Percentiles rank a stretch among this genome's conserved stretches.
Conservation (phyloP, 2,113 vertebrate genomes). For the Sceloporus undulatus region DNA sequence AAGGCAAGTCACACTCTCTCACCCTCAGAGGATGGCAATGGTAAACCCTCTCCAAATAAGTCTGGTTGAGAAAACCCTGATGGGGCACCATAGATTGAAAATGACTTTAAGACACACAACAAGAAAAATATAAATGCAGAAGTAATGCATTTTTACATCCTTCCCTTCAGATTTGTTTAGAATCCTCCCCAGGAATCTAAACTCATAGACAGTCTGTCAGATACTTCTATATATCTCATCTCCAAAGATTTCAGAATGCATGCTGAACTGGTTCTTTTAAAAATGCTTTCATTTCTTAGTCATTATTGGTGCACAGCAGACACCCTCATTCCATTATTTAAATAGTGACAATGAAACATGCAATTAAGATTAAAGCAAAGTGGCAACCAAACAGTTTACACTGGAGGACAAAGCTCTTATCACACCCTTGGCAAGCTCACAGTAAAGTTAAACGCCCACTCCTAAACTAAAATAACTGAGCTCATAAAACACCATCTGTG, state of each 20-base stretch:
- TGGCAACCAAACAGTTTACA: slow-evolving; percentile 34
- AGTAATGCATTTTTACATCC: slow-evolving; percentile 56
- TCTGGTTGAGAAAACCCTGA: too few relatives aligned
- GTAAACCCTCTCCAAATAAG: too few relatives aligned
- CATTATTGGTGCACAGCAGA: slow-evolving; percentile 31
- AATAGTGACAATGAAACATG: slow-evolving; percentile 66
- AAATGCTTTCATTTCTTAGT: slow-evolving; percentile 59
- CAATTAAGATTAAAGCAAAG: slow-evolving; percentile 72
- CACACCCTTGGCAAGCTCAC: slow-evolving; percentile 43
- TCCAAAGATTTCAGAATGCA: slow-evolving; percentile 62
- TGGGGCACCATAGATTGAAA: not conserved
- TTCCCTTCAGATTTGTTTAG: slow-evolving; percentile 59
- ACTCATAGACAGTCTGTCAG: slow-evolving; percentile 49
- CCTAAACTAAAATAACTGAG: slow-evolving; percentile 44
- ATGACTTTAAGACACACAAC: not conserved
- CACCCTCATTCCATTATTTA: slow-evolving; percentile 60
- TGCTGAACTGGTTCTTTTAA: slow-evolving; percentile 45
- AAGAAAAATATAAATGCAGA: slow-evolving; percentile 50
- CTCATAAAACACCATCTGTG: slow-evolving; percentile 63
- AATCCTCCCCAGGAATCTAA: slow-evolving; percentile 62
- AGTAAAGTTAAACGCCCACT: slow-evolving; percentile 53
- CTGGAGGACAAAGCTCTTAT: slow-evolving; percentile 66
- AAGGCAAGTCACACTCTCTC: too few relatives aligned
- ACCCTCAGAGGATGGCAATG: too few relatives aligned
- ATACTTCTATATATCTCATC: slow-evolving; percentile 60